Conservation (phyloP, 92 coral and sea anemone genomes). For the Actinernus sp. region DNA sequence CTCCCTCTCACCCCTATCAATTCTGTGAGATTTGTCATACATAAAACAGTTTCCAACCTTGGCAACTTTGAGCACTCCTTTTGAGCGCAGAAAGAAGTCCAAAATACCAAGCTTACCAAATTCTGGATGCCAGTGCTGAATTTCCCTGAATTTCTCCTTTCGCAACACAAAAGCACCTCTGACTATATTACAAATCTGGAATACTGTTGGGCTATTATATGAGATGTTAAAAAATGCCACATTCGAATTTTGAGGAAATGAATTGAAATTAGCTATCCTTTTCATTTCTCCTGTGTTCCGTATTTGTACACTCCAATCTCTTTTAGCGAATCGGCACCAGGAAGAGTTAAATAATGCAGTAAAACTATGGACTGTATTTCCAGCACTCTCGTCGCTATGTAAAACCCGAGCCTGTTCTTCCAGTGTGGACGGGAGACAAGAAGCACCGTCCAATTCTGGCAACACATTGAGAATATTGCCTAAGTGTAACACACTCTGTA, state of each 20-base stretch:
- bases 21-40: neutral
- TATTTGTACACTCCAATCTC: conserved; percentile 64
- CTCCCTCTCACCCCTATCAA: conserved; percentile 25
- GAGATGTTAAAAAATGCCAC: neutral
- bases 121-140: conserved; percentile 11
- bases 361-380: too few relatives aligned
- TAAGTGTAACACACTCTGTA: neutral
- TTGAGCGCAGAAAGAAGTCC: conserved; percentile 35
- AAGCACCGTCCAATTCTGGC: neutral
- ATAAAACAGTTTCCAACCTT: conserved; percentile 13
- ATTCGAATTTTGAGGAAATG: neutral
- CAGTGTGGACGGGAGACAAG: neutral
- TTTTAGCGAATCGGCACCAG: conserved; percentile 67
- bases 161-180: conserved; percentile 27
- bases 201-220: too few relatives aligned
- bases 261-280: neutral
- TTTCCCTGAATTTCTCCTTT: conserved; percentile 4
- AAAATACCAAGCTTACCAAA: conserved; percentile 27
- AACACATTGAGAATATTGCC: neutral
- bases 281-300: conserved; percentile 52
- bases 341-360: conserved; percentile 18
- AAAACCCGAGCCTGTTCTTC: too few relatives aligned
- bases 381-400: too few relatives aligned
- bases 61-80: conserved; percentile 12
- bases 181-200: conserved; percentile 12